phyloP scores from a whole-genome alignment of 2,888 invertebrate species.

The Euzophera pinguis region DNA sequence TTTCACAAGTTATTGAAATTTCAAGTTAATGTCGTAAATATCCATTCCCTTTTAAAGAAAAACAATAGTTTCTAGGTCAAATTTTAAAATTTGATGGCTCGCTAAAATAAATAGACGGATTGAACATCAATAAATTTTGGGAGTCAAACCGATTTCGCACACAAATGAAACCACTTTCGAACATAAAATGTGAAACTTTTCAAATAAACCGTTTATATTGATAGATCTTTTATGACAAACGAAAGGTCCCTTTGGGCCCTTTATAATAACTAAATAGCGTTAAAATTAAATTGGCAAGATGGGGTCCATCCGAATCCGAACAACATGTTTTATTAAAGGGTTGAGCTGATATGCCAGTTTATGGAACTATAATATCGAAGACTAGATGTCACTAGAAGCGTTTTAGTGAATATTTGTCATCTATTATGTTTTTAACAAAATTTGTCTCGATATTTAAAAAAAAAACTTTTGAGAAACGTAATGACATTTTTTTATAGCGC shows the following conservation, averaged over 20 bases:
- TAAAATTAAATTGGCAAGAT: conserved; percentile 3
- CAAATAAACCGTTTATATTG: neutral
- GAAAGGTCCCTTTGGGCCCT: neutral
- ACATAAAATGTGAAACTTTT: neutral
- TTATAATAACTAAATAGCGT: neutral
- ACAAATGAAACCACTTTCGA: too few relatives aligned
- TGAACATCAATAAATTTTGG: neutral
- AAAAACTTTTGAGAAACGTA: too few relatives aligned
- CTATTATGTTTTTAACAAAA: too few relatives aligned
- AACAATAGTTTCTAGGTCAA: neutral
- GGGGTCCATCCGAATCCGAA: neutral
- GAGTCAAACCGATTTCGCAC: too few relatives aligned
- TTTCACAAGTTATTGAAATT: too few relatives aligned
- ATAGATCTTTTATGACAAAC: conserved; percentile 5
- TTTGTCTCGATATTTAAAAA: too few relatives aligned
- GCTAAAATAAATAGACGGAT: neutral
- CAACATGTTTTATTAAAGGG: too few relatives aligned
- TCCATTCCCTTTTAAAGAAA: neutral
- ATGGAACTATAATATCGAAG: too few relatives aligned
- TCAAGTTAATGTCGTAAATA: neutral
- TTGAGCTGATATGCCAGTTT: too few relatives aligned
- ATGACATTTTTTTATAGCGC: too few relatives aligned
- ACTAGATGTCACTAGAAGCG: too few relatives aligned
- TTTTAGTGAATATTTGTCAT: too few relatives aligned
- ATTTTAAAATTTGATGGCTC: neutral